These are phyloP conservation scores for Villa cingulata DNA, from an alignment of 2,888 invertebrate genomes.

Conservation along the genomic window DNA sequence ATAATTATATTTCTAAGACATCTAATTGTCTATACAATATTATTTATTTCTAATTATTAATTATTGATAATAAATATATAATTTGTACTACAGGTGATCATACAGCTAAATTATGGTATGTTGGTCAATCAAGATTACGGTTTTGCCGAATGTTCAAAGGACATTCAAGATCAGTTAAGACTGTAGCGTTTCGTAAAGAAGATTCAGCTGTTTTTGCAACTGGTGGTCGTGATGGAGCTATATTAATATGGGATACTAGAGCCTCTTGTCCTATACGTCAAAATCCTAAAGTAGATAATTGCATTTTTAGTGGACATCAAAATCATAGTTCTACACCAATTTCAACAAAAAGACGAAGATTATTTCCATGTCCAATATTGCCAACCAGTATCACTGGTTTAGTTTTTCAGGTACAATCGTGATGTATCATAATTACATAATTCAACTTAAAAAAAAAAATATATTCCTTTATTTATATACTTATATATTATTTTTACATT, in stretches of 20 bases:
- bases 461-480: not conserved
- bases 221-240: slow-evolving; percentile 75
- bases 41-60: not conserved
- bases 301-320: slow-evolving; percentile 41
- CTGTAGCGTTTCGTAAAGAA: slow-evolving; percentile 56
- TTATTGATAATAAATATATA: no score
- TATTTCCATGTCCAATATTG: slow-evolving; percentile 36
- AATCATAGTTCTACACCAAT: slow-evolving; percentile 35
- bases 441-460: no score
- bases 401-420: slow-evolving; percentile 49
- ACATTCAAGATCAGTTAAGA: slow-evolving; percentile 72
- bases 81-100: slow-evolving; percentile 62
- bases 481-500: no score
- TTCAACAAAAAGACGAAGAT: slow-evolving; percentile 36
- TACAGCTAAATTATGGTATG: slow-evolving; percentile 66
- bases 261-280: slow-evolving; percentile 36
- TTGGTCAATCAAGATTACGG: slow-evolving; percentile 40
- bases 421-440: no score
- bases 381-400: slow-evolving; percentile 70
- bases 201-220: slow-evolving; percentile 70
- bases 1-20: no score
- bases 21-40: no score
- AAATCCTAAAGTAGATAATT: slow-evolving; percentile 52
- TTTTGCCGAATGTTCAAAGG: slow-evolving; percentile 49
- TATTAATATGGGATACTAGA: slow-evolving; percentile 73